A percentile compares a stretch with the other conserved stretches of the same genome.
Conservation (phyloP, 2,888 invertebrate species). For the Lapara coniferarum region DNA sequence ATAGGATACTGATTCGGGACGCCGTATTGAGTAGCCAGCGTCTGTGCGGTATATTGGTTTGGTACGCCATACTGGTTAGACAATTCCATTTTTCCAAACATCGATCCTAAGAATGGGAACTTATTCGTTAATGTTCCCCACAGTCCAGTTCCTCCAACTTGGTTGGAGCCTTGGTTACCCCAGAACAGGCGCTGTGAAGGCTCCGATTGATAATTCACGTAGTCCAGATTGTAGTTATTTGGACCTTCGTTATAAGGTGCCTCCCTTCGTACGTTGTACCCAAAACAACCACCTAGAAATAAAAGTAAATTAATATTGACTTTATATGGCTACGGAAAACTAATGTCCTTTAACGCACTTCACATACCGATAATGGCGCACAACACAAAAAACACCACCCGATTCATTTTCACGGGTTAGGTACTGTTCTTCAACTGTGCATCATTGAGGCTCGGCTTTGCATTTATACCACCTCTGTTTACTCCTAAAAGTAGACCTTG, state of each 20-base stretch:
- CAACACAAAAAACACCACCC: slow-evolving; percentile 63
- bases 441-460: slow-evolving; percentile 72
- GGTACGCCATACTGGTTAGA: slow-evolving; percentile 61
- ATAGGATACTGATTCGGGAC: slow-evolving; percentile 39
- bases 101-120: slow-evolving; percentile 70
- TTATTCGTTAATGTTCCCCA: slow-evolving; percentile 76
- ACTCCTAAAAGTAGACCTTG: slow-evolving; percentile 80
- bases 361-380: slow-evolving; percentile 75
- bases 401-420: slow-evolving; percentile 76
- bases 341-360: slow-evolving; percentile 27
- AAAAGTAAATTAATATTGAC: slow-evolving; percentile 2
- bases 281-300: slow-evolving; percentile 68
- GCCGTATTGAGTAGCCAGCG: slow-evolving; percentile 46
- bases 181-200: slow-evolving; percentile 74
- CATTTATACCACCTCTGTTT: slow-evolving; percentile 81
- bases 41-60: slow-evolving; percentile 39
- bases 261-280: slow-evolving; percentile 68
- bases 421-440: slow-evolving; percentile 73
- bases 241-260: slow-evolving; percentile 66
- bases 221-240: slow-evolving; percentile 61
- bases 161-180: slow-evolving; percentile 70
- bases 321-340: slow-evolving; percentile 27
- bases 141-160: slow-evolving; percentile 73
- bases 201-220: slow-evolving; percentile 57
- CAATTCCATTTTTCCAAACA: slow-evolving; percentile 75